Conservation (phyloP, 2,888 invertebrate species). For the Scaptomyza caliginosa region DNA sequence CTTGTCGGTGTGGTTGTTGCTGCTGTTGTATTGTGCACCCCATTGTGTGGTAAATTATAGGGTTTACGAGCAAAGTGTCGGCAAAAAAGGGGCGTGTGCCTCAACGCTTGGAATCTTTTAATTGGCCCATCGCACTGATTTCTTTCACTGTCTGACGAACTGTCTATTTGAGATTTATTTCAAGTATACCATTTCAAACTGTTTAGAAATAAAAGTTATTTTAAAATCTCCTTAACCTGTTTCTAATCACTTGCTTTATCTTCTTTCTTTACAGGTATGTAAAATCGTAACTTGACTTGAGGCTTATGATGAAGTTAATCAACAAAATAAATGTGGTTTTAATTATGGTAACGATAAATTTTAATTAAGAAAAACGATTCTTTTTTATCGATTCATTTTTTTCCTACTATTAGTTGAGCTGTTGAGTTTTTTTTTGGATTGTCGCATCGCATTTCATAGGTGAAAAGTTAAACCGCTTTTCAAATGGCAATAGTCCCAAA, state of each 20-base stretch:
- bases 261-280: slow-evolving; percentile 64
- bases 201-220: background rate
- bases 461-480: slow-evolving; percentile 35
- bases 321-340: background rate
- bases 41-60: slow-evolving; percentile 63
- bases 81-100: slow-evolving; percentile 47
- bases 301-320: background rate
- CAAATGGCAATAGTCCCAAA: slow-evolving; percentile 2
- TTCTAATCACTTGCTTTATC: slow-evolving; percentile 6
- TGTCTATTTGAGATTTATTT: background rate
- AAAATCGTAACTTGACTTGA: background rate
- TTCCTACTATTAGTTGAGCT: slow-evolving; percentile 1
- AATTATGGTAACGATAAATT: no score
- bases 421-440: background rate
- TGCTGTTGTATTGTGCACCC: slow-evolving; percentile 27
- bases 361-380: no score
- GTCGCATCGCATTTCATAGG: slow-evolving; percentile 22
- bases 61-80: slow-evolving; percentile 40
- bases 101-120: slow-evolving; percentile 39
- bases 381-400: background rate
- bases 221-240: slow-evolving; percentile 10
- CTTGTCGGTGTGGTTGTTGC: slow-evolving; percentile 14
- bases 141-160: slow-evolving; percentile 1
- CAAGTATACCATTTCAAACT: background rate
- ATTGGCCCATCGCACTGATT: slow-evolving; percentile 46